Conservation (phyloP, 2,888 invertebrate species). For the Nycteola revayana region DNA sequence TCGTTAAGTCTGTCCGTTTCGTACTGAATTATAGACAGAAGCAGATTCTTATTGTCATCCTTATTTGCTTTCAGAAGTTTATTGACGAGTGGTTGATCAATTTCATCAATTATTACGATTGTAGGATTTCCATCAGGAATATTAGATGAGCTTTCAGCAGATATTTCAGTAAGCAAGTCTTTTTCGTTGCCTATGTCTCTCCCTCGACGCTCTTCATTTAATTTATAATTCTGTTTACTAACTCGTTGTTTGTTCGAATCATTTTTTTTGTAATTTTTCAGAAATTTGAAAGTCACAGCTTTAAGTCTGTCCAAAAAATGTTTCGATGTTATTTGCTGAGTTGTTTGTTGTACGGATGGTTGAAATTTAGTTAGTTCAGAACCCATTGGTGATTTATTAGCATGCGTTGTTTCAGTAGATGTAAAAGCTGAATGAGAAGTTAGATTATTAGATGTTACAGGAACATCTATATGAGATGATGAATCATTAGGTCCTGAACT, state of each 20-base stretch:
- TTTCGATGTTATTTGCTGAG: not conserved
- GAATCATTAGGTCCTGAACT: too few species aligned
- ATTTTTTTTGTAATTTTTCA: not conserved
- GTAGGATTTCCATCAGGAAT: conserved; percentile 29
- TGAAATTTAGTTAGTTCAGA: too few species aligned
- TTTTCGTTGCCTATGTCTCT: not conserved
- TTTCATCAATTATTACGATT: conserved; percentile 37
- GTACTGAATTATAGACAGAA: conserved; percentile 44
- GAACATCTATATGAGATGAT: too few species aligned
- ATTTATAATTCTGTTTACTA: too few species aligned
- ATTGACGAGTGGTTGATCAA: conserved; percentile 9
- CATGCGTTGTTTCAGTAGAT: too few species aligned
- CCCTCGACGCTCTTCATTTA: too few species aligned
- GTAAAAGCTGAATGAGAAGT: too few species aligned
- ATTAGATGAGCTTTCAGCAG: conserved; percentile 1
- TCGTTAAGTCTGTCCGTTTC: conserved; percentile 37
- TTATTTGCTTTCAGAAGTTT: conserved; percentile 4
- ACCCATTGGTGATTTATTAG: too few species aligned
- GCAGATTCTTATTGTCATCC: conserved; percentile 28
- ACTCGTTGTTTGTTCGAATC: not conserved
- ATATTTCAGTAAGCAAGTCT: not conserved
- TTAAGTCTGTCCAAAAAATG: conserved; percentile 9
- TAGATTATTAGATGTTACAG: too few species aligned
- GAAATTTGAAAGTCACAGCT: conserved; percentile 6
- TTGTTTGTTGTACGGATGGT: not conserved